Evolutionary conservation across 2,888 invertebrate genomes (phyloP), one percentile per base, ranked within the genome.

Genomic region (Trisateles emortualis): DNA sequence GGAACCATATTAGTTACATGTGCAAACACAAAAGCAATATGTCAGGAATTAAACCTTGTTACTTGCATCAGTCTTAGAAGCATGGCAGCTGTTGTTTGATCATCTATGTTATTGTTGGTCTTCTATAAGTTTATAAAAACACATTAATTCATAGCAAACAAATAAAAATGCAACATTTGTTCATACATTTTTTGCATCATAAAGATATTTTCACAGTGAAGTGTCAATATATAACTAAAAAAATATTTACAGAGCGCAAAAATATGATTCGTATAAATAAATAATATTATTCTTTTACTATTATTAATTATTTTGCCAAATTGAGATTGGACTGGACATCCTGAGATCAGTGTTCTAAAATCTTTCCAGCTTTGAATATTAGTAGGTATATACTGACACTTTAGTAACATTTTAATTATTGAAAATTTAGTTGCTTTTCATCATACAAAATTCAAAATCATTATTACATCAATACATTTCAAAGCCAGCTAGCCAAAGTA

Each of bases 61-160:
- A 92, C 92, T 92, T 92, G 92, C 91, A 85, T 92, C 89, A 90
- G 82, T 88, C 85, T 90, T 85, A 89, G 91, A 79, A 87, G 90
- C 86, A 86, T 87, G 83, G 80, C 71, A 80, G 78, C 76, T 66
- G 76, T 79, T 76, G 79, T 68, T 76, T 79, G 80, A 81, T 77
- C 87, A 83, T 81, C 81, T 74, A 83, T 78, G 78, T 86, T 90
- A 92, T 81, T 92, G 92, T 86, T 92, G 92, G 72, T 90, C 91
- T 88, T 92, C 92, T 92, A 92, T 79, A 92, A 92, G 69, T 81
- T 84, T 69, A 84, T 68, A 88, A 89, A 84, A 88, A 83, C 48
- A 72, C 29, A 67, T 43, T 35, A 43, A 46, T 64, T 58, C 39
- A 38, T 41, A 64, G 2, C 19, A 50, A 36, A 53, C 45, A 58